A percentile compares a stretch with the other conserved stretches of the same genome.
phyloP scores from a whole-genome alignment of 2,113 vertebrate genomes.

The Megaceryle torquata region DNA sequence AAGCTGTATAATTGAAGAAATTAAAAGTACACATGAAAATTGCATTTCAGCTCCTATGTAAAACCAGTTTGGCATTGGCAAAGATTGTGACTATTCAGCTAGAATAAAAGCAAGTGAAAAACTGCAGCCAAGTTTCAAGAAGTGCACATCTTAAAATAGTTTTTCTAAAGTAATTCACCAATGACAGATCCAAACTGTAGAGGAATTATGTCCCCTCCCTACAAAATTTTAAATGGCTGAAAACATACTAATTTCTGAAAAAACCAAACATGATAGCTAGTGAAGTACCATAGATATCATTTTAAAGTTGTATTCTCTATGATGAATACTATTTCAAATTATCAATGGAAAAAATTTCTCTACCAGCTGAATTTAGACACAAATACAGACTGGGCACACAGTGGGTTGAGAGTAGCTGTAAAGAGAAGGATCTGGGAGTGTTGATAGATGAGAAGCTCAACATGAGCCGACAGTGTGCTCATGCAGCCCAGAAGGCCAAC shows the following conservation, averaged over 20 bases:
- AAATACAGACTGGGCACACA: too few relatives aligned
- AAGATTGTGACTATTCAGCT: neutral
- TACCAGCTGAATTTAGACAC: neutral
- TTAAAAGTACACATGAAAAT: neutral
- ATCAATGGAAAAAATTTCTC: neutral
- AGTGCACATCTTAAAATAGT: neutral
- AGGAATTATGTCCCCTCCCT: neutral
- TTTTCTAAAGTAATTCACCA: neutral
- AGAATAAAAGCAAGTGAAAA: neutral
- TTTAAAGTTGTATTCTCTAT: neutral
- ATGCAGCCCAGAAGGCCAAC: too few relatives aligned
- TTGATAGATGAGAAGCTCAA: too few relatives aligned
- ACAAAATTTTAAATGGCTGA: neutral
- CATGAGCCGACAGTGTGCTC: too few relatives aligned
- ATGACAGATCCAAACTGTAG: neutral
- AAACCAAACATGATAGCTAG: neutral
- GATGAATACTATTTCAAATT: neutral
- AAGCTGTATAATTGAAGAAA: neutral
- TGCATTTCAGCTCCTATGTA: neutral
- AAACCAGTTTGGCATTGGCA: neutral
- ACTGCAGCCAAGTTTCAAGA: neutral
- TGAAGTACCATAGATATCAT: neutral
- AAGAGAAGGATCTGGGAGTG: too few relatives aligned
- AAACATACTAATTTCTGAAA: neutral
- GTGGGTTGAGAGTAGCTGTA: too few relatives aligned